phyloP scores from a whole-genome alignment of 30 jellyfish, hydroid and myxozoan species.

The Aurelia aurita region DNA sequence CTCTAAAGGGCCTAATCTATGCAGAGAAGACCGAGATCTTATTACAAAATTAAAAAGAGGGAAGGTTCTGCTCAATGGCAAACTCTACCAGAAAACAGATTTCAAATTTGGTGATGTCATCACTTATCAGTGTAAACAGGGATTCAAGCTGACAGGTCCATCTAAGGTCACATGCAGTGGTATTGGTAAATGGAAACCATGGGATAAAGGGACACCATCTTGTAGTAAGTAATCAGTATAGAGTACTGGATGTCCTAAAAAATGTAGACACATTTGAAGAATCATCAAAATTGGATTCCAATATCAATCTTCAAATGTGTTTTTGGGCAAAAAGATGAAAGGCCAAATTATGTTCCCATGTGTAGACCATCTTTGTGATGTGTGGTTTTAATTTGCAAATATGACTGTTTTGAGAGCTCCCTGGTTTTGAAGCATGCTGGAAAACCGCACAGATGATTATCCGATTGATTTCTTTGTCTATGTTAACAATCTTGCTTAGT shows the following conservation, averaged over 20 bases:
- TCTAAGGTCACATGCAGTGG: constrained; percentile 70
- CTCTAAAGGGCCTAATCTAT: constrained; percentile 1
- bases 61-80: constrained; percentile 30
- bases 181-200: constrained; percentile 81
- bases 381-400: too few species aligned
- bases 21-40: constrained; percentile 43
- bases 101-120: constrained; percentile 60
- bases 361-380: too few species aligned
- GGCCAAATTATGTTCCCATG: too few species aligned
- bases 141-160: constrained; percentile 74
- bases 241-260: neutral
- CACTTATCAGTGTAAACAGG: constrained; percentile 39
- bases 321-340: too few species aligned
- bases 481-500: too few species aligned
- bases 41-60: constrained; percentile 37
- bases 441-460: too few species aligned
- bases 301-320: too few species aligned
- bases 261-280: neutral
- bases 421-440: too few species aligned
- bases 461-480: too few species aligned
- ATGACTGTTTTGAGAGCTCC: too few species aligned
- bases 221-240: constrained; percentile 47
- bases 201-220: constrained; percentile 75
- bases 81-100: neutral
- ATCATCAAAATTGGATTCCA: neutral